A percentile compares a stretch with the other conserved stretches of the same genome.
phyloP scores from a whole-genome alignment of 35 echinoderm and acorn worm genomes.

The Apostichopus japonicus region DNA sequence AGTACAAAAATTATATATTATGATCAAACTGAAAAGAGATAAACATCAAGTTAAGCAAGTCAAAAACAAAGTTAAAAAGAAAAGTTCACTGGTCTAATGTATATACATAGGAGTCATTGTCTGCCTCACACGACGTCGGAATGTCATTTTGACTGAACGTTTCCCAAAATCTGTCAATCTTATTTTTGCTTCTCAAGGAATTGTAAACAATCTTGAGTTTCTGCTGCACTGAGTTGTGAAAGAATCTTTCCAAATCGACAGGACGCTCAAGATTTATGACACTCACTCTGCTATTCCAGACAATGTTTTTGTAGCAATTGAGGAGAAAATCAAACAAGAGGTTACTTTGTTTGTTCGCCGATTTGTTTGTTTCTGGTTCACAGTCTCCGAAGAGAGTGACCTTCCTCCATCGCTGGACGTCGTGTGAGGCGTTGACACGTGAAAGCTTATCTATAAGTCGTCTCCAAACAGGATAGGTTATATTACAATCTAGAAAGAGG shows the following conservation, averaged over 20 bases:
- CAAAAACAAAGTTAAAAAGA: no score
- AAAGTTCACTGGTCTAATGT: background rate
- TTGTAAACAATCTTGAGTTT: background rate
- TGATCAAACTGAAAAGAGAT: no score
- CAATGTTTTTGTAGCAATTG: background rate
- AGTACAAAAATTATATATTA: no score
- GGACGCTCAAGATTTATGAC: background rate
- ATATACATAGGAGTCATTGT: background rate
- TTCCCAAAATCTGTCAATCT: background rate
- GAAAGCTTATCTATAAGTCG: background rate
- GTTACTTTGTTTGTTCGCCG: background rate
- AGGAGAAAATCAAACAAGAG: background rate
- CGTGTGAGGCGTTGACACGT: background rate
- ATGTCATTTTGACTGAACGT: background rate
- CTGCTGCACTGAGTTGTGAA: background rate
- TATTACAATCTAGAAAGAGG: background rate
- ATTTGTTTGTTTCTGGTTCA: background rate
- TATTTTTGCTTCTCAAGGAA: background rate
- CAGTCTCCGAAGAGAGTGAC: background rate
- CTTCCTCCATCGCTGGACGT: background rate
- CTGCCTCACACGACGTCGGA: background rate
- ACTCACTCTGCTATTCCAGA: background rate
- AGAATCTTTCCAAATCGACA: background rate
- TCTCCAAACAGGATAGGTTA: background rate
- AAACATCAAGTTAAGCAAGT: no score